Conservation (phyloP, 2,888 invertebrate genomes). For the Trichopoda pennipes region DNA sequence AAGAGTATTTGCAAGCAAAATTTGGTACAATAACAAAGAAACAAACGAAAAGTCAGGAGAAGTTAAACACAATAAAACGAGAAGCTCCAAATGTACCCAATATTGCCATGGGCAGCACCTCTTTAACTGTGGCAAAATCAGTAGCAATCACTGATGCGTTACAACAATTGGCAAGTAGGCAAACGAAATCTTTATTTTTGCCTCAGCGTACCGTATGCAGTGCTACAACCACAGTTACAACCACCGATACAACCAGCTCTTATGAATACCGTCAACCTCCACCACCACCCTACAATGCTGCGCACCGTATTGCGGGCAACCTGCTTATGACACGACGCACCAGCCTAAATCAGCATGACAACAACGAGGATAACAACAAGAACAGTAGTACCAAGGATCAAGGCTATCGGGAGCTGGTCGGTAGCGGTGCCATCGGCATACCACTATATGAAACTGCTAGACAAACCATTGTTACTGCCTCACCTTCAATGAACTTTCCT, state of each 20-base stretch:
- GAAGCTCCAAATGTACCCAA: slow-evolving; percentile 53
- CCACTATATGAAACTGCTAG: slow-evolving; percentile 67
- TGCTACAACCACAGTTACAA: slow-evolving; percentile 61
- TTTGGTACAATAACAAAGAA: slow-evolving; percentile 64
- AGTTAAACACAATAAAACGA: slow-evolving; percentile 58
- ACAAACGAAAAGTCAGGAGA: slow-evolving; percentile 63
- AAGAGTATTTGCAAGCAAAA: slow-evolving; percentile 73
- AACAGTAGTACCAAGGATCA: slow-evolving; percentile 67
- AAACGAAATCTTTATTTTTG: slow-evolving; percentile 70
- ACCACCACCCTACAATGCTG: slow-evolving; percentile 73
- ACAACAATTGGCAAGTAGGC: slow-evolving; percentile 65
- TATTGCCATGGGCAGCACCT: slow-evolving; percentile 57
- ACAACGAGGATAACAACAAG: slow-evolving; percentile 64
- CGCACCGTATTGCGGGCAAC: slow-evolving; percentile 69
- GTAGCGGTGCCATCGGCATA: slow-evolving; percentile 25
- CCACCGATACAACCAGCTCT: slow-evolving; percentile 67
- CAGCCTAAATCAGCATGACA: slow-evolving; percentile 62
- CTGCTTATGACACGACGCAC: slow-evolving; percentile 67
- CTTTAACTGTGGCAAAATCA: slow-evolving; percentile 68
- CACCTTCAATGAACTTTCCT: slow-evolving; percentile 74
- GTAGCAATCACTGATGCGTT: slow-evolving; percentile 63
- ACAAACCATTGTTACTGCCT: slow-evolving; percentile 74
- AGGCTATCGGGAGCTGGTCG: slow-evolving; percentile 68
- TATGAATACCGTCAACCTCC: slow-evolving; percentile 74
- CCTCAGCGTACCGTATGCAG: slow-evolving; percentile 64